Evolutionary conservation across 2,113 vertebrate species (phyloP).

Genomic region (Mola mola): DNA sequence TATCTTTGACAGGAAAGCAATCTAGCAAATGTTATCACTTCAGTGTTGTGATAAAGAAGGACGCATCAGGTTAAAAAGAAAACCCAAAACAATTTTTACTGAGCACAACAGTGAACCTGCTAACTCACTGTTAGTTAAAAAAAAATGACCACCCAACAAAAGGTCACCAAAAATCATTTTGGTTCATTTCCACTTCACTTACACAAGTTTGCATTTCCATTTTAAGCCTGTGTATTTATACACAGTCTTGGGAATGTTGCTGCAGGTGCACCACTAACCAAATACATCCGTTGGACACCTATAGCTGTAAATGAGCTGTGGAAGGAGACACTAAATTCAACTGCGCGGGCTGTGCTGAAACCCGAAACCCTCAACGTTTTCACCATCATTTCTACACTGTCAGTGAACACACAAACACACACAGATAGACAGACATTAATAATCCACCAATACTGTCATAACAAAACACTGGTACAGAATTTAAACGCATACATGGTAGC

Average conservation of each 20-base stretch:
- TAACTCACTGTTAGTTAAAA: neutral
- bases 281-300: slow-evolving; percentile 53
- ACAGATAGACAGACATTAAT: neutral
- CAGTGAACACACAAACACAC: neutral
- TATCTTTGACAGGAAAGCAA: no score
- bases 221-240: slow-evolving; percentile 63
- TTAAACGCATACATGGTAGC: no score
- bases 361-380: slow-evolving; percentile 13
- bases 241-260: slow-evolving; percentile 42
- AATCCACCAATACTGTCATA: neutral
- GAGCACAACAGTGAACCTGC: no score
- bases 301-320: slow-evolving; percentile 57
- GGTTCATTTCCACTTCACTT: no score
- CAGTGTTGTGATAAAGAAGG: no score
- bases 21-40: no score
- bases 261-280: slow-evolving; percentile 32
- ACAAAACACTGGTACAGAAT: neutral
- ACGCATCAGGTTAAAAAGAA: no score
- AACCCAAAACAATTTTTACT: no score
- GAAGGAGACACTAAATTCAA: slow-evolving; percentile 45
- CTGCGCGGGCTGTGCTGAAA: slow-evolving; percentile 18
- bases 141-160: no score
- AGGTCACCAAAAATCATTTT: no score
- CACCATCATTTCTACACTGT: neutral
- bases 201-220: slow-evolving; percentile 27